Evolutionary conservation across 35 echinoderm and acorn worm species (phyloP).

Genomic region (Apostichopus californicus): DNA sequence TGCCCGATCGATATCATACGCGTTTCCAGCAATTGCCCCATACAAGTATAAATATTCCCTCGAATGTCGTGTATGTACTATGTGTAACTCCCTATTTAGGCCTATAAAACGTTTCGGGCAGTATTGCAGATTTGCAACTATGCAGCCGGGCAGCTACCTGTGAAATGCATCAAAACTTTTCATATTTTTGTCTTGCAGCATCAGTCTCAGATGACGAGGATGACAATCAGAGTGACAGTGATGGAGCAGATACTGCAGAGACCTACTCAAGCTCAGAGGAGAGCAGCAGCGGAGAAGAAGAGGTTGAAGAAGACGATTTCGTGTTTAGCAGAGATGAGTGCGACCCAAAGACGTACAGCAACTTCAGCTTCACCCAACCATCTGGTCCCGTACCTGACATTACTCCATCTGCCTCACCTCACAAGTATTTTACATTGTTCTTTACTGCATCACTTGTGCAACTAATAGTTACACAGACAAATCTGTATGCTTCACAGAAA

Average conservation of each 20-base stretch:
- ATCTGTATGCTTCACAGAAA: conserved; percentile 53
- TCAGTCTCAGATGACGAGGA: conserved; percentile 17
- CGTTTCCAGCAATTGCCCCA: too few relatives aligned
- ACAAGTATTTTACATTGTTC: conserved; percentile 17
- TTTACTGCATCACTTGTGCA: too few relatives aligned
- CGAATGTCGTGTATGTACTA: too few relatives aligned
- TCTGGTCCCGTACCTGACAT: conserved; percentile 14
- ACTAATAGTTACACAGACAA: neutral
- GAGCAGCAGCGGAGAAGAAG: neutral
- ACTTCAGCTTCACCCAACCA: conserved; percentile 1
- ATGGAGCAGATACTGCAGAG: neutral
- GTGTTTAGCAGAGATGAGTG: conserved; percentile 14
- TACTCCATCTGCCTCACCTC: neutral
- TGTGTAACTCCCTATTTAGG: neutral
- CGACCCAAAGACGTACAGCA: neutral
- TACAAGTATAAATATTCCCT: too few relatives aligned
- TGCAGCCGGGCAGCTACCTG: conserved; percentile 11
- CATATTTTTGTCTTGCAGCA: conserved; percentile 14
- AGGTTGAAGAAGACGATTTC: neutral
- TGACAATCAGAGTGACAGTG: conserved; percentile 5
- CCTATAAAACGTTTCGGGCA: conserved; percentile 9
- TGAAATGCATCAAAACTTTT: conserved; percentile 1
- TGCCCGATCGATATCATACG: neutral
- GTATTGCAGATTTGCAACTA: conserved; percentile 4
- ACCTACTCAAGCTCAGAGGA: conserved; percentile 25